A percentile compares a stretch with the other conserved stretches of the same genome.
Evolutionary conservation across 2,888 invertebrate species (phyloP).

Genomic region (Synanthedon tipuliformis): DNA sequence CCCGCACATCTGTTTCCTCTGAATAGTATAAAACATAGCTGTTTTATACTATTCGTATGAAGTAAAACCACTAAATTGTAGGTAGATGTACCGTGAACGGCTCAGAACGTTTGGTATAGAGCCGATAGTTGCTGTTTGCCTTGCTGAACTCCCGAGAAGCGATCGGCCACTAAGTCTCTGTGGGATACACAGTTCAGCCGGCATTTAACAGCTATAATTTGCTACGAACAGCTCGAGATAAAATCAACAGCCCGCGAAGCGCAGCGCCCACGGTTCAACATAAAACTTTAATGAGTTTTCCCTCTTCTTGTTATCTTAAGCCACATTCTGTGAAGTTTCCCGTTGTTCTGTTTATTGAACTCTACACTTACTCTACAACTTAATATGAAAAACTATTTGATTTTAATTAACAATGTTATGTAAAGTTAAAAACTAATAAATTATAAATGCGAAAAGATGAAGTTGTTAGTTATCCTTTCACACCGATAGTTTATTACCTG

Average conservation of each 20-base stretch:
- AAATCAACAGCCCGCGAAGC: slow-evolving; percentile 33
- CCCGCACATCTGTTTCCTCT: no score
- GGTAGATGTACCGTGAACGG: no score
- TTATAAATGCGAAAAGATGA: no score
- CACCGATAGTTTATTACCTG: no score
- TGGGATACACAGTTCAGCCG: slow-evolving; percentile 6
- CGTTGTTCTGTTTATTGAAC: slow-evolving; percentile 50
- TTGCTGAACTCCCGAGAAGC: background rate
- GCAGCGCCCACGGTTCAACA: slow-evolving; percentile 29
- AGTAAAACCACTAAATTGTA: no score
- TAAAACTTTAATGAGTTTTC: slow-evolving; percentile 65
- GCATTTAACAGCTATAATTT: slow-evolving; percentile 26
- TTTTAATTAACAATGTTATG: slow-evolving; percentile 32
- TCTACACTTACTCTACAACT: slow-evolving; percentile 35
- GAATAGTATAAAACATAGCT: no score
- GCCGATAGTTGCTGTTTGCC: slow-evolving; percentile 4
- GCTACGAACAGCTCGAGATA: slow-evolving; percentile 28
- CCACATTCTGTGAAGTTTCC: slow-evolving; percentile 39
- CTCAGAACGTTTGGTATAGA: background rate
- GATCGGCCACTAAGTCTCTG: background rate
- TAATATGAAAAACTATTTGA: slow-evolving; percentile 36
- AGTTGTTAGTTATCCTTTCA: no score
- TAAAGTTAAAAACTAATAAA: no score
- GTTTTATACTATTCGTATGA: no score
- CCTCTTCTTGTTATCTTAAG: slow-evolving; percentile 54